Evolutionary conservation across 2,888 invertebrate genomes (phyloP).

Genomic region (Chrysodeixis includens): DNA sequence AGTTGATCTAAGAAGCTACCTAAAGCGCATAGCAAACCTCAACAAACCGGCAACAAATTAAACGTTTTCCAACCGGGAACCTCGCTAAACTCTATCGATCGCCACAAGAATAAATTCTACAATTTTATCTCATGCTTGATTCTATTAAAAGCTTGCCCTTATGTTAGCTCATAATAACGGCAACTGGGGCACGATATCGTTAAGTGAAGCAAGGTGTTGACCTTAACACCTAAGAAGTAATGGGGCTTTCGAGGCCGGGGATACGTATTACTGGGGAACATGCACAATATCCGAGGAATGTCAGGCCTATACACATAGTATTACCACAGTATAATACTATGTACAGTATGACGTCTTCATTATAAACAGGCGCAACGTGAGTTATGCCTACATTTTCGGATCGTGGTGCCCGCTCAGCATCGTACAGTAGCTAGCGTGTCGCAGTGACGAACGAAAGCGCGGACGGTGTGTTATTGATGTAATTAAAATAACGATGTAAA

Average conservation of each 20-base stretch:
- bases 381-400: too few species aligned
- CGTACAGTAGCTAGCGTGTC: too few species aligned
- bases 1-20: background rate
- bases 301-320: slow-evolving; percentile 19
- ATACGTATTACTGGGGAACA: slow-evolving; percentile 34
- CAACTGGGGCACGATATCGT: slow-evolving; percentile 29
- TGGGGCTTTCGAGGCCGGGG: slow-evolving; percentile 23
- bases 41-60: slow-evolving; percentile 13
- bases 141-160: slow-evolving; percentile 47
- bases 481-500: too few species aligned
- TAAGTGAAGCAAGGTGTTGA: slow-evolving; percentile 15
- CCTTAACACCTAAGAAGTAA: slow-evolving; percentile 35
- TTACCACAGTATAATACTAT: too few species aligned
- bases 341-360: too few species aligned
- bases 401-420: too few species aligned
- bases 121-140: slow-evolving; percentile 20
- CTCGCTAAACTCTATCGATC: slow-evolving; percentile 3
- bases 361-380: too few species aligned
- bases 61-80: slow-evolving; percentile 23
- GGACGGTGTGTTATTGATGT: too few species aligned
- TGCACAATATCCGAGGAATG: slow-evolving; percentile 43
- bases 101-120: slow-evolving; percentile 16
- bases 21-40: background rate
- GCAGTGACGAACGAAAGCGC: too few species aligned
- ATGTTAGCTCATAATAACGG: slow-evolving; percentile 35